Evolutionary conservation across 2,797 vertebrate species (phyloP), one percentile per base, ranked within the genome.

Genomic region (Sebastes cheni): DNA sequence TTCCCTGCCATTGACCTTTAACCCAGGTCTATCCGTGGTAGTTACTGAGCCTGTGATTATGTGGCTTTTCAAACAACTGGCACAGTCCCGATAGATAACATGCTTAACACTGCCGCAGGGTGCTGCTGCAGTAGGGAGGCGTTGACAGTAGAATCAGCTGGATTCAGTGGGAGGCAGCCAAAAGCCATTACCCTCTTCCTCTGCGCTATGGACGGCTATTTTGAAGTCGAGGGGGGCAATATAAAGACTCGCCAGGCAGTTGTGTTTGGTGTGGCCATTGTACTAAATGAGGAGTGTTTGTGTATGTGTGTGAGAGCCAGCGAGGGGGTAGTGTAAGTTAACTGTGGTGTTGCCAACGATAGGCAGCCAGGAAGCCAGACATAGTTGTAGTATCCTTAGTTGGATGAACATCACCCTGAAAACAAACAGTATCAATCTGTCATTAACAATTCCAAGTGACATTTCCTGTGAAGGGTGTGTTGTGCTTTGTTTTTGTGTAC

Each of bases 31-130:
- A 46, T 82, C 82, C 30, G 2, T 66, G 65, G 77, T 77, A 46
- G 82, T 88, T 69, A 93, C 81, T 80, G 86, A 92, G 79, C 87
- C 83, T 80, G 77, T 84, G 81, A 91, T 93, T 93, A 92, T 84
- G 84, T 87, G 79, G 80, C 82, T 88, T 91, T 92, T 88, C 75
- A 85, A 84, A 90, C 74, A 82, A 86, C 88, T 87, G 79, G 77
- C 83, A 76, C 79, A 75, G 67, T 76, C 58, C 62, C 75, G 79
- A 90, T 87, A 83, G 90, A 91, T 91, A 90, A 88, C 72, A 36
- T 4, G 79, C 87, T 91, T 90, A 93, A 87, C 88, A 83, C 79
- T 87, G 34, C 93, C 5, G 9, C 85, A 68, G 92, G 90, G 88
- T 80, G 86, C 84, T 88, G 83, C 82, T 89, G 77, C 55, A 65